Conservation (phyloP, 2,797 vertebrate genomes). For the Momotus momota region DNA sequence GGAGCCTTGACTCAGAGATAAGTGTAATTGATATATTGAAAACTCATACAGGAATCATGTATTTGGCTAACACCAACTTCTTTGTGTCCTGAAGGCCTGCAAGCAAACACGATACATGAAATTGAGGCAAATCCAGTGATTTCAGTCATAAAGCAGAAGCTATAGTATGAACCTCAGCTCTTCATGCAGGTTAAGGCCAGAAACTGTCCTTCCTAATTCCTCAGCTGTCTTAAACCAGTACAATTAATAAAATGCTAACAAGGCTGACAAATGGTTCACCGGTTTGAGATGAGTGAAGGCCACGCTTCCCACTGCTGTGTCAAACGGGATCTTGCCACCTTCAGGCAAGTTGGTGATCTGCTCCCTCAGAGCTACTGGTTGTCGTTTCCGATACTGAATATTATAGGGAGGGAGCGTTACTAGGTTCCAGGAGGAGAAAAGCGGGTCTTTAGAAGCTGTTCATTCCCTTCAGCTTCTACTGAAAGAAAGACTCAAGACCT, state of each 20-base stretch:
- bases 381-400: neutral
- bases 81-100: neutral
- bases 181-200: neutral
- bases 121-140: neutral
- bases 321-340: neutral
- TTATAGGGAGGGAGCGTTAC: neutral
- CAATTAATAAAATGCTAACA: neutral
- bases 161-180: neutral
- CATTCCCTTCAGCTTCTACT: neutral
- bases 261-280: neutral
- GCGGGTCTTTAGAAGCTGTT: neutral
- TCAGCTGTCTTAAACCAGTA: neutral
- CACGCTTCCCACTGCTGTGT: neutral
- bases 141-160: neutral
- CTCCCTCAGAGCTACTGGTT: accelerated
- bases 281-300: neutral
- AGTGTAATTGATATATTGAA: neutral
- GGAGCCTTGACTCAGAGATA: neutral
- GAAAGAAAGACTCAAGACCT: neutral
- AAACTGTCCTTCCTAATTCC: neutral
- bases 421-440: neutral
- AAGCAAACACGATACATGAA: neutral
- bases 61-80: neutral
- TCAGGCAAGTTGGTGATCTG: neutral
- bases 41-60: neutral